phyloP scores from a whole-genome alignment of 2,113 vertebrate species.

The Corythornis madagascariensis region DNA sequence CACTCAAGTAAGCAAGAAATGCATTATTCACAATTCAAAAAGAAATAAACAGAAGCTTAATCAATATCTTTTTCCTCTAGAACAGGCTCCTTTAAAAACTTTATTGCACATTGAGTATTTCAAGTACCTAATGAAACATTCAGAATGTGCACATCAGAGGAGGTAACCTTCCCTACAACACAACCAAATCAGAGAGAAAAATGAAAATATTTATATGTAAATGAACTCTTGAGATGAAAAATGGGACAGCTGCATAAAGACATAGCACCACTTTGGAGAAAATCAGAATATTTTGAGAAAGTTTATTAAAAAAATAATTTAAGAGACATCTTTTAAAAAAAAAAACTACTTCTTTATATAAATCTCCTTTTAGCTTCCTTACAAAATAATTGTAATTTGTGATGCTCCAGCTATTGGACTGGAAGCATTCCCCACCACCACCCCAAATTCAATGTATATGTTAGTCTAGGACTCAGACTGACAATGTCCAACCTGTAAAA shows the following conservation, averaged over 20 bases:
- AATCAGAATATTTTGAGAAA: neutral
- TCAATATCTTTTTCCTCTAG: neutral
- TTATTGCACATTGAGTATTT: neutral
- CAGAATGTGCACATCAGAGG: neutral
- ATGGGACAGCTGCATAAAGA: neutral
- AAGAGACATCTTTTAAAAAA: neutral
- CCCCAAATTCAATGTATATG: neutral
- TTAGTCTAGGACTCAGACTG: neutral
- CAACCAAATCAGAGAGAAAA: neutral
- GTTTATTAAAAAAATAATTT: neutral
- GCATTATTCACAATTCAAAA: neutral
- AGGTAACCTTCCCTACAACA: neutral
- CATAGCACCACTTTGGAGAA: neutral
- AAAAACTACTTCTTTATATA: too few species aligned
- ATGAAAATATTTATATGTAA: neutral
- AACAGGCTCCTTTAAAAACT: neutral
- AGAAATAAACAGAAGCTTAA: neutral
- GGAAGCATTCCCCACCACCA: neutral
- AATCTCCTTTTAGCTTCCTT: neutral
- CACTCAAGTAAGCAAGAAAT: neutral
- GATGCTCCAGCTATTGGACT: neutral
- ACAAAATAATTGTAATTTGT: neutral
- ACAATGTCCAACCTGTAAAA: neutral
- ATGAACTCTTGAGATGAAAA: neutral
- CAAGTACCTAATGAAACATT: neutral